Conservation (phyloP, 2,113 vertebrate species). For the pig (Sus scrofa) region DNA sequence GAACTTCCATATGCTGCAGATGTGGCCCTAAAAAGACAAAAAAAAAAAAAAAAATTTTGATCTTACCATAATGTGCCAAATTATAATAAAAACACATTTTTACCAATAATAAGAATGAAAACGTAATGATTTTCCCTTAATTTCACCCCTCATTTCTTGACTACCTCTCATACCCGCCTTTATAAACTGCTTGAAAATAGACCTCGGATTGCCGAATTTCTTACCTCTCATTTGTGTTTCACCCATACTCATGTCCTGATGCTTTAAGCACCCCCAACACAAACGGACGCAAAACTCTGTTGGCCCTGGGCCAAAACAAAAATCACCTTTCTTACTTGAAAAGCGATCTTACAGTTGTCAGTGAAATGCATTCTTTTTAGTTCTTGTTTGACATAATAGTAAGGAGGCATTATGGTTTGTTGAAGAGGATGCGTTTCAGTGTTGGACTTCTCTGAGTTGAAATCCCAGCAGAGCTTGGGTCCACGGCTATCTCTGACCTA, state of each 20-base stretch:
- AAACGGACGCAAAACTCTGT: neutral
- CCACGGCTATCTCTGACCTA: neutral
- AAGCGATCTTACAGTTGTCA: neutral
- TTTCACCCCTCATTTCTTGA: neutral
- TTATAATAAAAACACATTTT: neutral
- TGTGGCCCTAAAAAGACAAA: too few species aligned
- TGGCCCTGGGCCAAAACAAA: neutral
- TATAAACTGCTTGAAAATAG: neutral
- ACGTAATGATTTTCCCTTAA: neutral
- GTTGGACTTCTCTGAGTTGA: neutral
- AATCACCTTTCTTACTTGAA: neutral
- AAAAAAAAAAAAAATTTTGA: too few species aligned
- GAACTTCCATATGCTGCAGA: too few species aligned
- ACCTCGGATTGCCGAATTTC: neutral
- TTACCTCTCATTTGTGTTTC: neutral
- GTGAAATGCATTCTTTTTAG: neutral
- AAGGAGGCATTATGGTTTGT: neutral
- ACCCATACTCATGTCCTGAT: neutral
- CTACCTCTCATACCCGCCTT: neutral
- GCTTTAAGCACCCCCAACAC: neutral
- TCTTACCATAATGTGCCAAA: neutral
- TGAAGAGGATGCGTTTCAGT: neutral
- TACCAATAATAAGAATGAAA: slow-evolving; percentile 25
- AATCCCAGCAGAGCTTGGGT: neutral
- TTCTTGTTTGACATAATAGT: neutral